These are phyloP conservation scores for Syrista parreyssii DNA, from an alignment of 2,888 invertebrate species.

Conservation along the genomic window DNA sequence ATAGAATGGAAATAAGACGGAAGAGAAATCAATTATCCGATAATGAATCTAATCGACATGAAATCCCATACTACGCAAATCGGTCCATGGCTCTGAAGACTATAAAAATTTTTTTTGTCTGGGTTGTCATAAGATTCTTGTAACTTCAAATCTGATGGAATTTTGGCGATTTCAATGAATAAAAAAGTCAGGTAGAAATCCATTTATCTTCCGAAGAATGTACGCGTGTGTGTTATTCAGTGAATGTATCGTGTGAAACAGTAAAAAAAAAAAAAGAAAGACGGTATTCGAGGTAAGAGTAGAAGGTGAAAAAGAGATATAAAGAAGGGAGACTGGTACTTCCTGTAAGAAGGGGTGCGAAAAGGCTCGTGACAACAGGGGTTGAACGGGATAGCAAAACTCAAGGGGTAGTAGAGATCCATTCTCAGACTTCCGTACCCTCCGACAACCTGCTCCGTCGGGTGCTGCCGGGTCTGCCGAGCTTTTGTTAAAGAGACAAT, in stretches of 20 bases:
- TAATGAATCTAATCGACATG: no score
- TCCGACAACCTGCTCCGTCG: not conserved
- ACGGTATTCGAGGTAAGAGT: not conserved
- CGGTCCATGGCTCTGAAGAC: no score
- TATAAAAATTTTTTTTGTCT: no score
- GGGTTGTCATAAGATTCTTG: no score
- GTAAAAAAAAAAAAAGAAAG: not conserved
- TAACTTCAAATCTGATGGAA: no score
- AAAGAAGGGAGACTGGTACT: not conserved
- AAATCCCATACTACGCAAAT: no score
- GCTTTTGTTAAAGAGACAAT: constrained; percentile 47
- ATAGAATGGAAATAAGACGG: no score
- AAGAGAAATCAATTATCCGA: no score
- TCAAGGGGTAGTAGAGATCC: constrained; percentile 15
- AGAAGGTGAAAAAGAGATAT: not conserved
- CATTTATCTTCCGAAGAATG: no score
- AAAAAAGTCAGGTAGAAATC: not conserved
- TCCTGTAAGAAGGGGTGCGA: not conserved
- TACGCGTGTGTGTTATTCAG: no score
- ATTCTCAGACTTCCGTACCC: no score
- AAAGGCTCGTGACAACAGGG: not conserved
- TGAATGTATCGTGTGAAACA: constrained; percentile 4
- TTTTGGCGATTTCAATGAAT: not conserved
- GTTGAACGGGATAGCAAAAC: constrained; percentile 14
- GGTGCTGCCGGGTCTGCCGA: constrained; percentile 16